phyloP scores from a whole-genome alignment of 1,140 invertebrate genomes.

The Cydia strobilella region DNA sequence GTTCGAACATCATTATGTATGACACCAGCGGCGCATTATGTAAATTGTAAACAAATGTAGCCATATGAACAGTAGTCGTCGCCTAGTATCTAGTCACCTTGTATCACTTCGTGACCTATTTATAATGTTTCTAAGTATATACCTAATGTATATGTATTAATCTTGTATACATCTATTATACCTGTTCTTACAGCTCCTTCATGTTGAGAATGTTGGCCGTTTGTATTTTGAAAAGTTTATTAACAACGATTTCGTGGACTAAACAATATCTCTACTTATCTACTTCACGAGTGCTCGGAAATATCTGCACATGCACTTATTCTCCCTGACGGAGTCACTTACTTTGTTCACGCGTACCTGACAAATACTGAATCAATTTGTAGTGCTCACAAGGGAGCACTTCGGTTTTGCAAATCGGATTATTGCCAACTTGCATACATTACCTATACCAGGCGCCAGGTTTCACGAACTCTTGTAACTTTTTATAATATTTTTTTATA shows the following conservation, averaged over 20 bases:
- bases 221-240: not conserved
- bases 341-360: not conserved
- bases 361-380: not conserved
- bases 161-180: slow-evolving; percentile 22
- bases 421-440: too few relatives aligned
- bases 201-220: not conserved
- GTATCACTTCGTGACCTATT: slow-evolving; percentile 19
- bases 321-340: not conserved
- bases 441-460: too few relatives aligned
- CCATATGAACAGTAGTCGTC: slow-evolving; percentile 19
- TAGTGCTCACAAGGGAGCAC: too few relatives aligned
- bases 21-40: not conserved
- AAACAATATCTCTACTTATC: not conserved
- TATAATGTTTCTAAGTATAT: slow-evolving; percentile 14
- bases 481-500: too few relatives aligned
- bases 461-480: too few relatives aligned
- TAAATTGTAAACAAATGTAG: slow-evolving; percentile 1
- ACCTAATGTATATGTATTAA: not conserved
- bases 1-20: not conserved
- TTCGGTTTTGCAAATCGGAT: too few relatives aligned
- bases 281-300: not conserved
- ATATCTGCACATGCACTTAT: not conserved
- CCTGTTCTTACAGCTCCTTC: slow-evolving; percentile 18
- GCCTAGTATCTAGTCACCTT: slow-evolving; percentile 9
- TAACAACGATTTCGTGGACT: not conserved